A percentile compares a stretch with the other conserved stretches of the same genome.
Evolutionary conservation across 2,888 invertebrate genomes (phyloP).

Genomic region (Uloborus plumipes): DNA sequence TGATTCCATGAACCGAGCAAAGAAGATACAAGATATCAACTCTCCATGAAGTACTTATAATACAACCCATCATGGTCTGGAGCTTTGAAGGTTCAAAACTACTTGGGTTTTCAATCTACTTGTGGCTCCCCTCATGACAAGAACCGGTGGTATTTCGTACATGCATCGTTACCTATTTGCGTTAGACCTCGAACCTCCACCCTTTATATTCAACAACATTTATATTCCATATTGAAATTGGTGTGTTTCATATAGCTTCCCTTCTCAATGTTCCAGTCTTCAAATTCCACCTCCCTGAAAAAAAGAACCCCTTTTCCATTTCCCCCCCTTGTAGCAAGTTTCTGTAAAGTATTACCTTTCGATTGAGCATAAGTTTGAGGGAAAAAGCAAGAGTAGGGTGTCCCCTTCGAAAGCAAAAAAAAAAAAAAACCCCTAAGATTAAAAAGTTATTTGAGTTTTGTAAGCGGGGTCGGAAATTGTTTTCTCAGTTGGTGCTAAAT

Average conservation of each 20-base stretch:
- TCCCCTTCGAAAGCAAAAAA: too few species aligned
- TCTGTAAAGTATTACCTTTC: conserved; percentile 46
- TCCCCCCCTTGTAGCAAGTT: neutral
- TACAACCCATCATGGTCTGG: too few species aligned
- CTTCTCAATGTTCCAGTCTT: neutral
- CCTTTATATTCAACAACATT: too few species aligned
- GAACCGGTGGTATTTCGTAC: too few species aligned
- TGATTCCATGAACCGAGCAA: neutral
- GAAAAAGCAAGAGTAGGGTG: neutral
- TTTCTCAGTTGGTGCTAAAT: conserved; percentile 41
- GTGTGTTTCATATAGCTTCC: too few species aligned
- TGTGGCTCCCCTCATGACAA: too few species aligned
- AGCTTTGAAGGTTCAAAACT: too few species aligned
- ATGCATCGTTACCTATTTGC: too few species aligned
- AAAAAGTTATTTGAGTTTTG: conserved; percentile 63
- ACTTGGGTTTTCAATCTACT: too few species aligned
- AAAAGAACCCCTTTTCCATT: neutral
- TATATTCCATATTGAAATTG: too few species aligned
- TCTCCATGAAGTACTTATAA: too few species aligned
- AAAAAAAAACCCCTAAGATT: conserved; percentile 29
- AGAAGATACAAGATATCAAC: neutral
- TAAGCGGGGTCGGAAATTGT: conserved; percentile 43
- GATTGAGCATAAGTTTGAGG: conserved; percentile 32
- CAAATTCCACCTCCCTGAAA: neutral
- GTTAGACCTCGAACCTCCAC: too few species aligned